phyloP scores from a whole-genome alignment of 1,140 invertebrate genomes.

The Carposina sasakii region DNA sequence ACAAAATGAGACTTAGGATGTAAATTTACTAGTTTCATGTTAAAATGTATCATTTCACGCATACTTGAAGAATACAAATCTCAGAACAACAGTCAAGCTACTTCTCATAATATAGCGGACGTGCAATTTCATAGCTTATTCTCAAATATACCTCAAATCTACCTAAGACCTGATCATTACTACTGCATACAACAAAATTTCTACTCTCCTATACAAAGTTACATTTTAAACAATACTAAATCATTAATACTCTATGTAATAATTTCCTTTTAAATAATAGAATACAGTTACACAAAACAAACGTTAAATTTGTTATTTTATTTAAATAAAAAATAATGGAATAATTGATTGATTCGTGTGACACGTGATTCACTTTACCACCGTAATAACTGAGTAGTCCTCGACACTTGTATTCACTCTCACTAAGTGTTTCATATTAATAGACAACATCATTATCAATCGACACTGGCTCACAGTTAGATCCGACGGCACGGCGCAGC shows the following conservation, averaged over 20 bases:
- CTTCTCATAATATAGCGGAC: constrained; percentile 30
- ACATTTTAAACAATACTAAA: constrained; percentile 48
- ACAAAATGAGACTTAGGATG: no score
- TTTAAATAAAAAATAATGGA: constrained; percentile 66
- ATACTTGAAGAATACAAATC: no score
- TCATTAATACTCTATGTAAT: constrained; percentile 62
- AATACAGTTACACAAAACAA: constrained; percentile 58
- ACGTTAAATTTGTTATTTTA: constrained; percentile 33
- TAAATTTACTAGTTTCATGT: no score
- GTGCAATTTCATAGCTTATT: constrained; percentile 54
- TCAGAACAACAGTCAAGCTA: constrained; percentile 42
- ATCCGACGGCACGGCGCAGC: constrained; percentile 49
- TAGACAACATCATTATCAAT: constrained; percentile 19
- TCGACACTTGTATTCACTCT: constrained; percentile 1
- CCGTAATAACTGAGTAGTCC: constrained; percentile 29
- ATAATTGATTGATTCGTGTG: constrained; percentile 62
- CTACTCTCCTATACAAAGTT: constrained; percentile 53
- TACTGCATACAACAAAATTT: constrained; percentile 40
- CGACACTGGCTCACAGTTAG: constrained; percentile 41
- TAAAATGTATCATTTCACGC: no score
- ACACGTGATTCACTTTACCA: constrained; percentile 36
- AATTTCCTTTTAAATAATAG: constrained; percentile 62
- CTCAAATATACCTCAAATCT: no score
- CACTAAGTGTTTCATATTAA: no score
- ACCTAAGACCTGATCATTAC: constrained; percentile 35